phyloP scores from a whole-genome alignment of 2,113 vertebrate genomes.

The Trogon melanurus region DNA sequence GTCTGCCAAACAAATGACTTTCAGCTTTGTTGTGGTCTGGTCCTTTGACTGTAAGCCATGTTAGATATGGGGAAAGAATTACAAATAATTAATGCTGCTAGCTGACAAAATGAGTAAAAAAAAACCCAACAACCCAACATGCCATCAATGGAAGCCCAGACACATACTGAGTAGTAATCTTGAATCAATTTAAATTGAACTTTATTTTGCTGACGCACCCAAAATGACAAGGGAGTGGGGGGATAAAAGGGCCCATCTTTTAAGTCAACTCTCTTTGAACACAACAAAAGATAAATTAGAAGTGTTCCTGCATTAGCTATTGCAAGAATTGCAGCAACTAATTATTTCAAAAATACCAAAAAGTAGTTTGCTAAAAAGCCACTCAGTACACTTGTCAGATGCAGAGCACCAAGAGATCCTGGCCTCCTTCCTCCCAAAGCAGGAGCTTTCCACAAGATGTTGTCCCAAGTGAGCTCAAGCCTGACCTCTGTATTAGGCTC shows the following conservation, averaged over 20 bases:
- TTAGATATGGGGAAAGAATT: conserved; percentile 26
- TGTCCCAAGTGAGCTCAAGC: background rate
- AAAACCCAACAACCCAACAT: background rate
- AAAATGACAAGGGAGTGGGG: background rate
- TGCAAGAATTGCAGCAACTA: background rate
- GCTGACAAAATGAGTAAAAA: background rate
- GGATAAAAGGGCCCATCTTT: background rate
- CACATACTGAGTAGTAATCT: background rate
- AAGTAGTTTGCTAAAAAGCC: background rate
- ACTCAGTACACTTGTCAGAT: background rate
- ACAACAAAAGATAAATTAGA: background rate
- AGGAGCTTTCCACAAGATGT: background rate
- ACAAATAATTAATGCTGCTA: conserved; percentile 25
- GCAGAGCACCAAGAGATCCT: background rate
- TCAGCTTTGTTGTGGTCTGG: conserved; percentile 51
- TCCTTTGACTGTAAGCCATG: conserved; percentile 30
- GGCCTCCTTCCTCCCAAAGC: background rate
- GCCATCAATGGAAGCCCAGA: background rate
- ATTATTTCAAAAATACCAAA: background rate
- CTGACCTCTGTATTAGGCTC: background rate
- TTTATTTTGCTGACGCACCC: background rate
- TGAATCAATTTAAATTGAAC: background rate
- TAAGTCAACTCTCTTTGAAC: background rate
- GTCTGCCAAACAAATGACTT: conserved; percentile 50
- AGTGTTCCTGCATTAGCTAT: background rate